Conservation (phyloP, 2,113 vertebrate species). For the Chaetorhynchus papuensis region DNA sequence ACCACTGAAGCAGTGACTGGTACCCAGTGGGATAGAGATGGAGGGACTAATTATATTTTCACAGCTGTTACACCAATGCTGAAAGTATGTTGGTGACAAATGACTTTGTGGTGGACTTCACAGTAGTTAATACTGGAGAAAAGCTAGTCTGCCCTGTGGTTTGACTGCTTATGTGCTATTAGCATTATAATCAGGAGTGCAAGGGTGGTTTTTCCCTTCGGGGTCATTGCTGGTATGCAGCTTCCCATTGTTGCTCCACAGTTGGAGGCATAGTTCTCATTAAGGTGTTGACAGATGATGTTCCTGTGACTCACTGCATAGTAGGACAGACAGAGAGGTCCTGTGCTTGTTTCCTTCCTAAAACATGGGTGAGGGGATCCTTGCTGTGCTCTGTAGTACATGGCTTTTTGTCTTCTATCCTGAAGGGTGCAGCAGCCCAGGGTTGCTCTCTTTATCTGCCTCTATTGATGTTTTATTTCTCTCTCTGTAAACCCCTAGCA, state of each 20-base stretch:
- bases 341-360: neutral
- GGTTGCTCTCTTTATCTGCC: neutral
- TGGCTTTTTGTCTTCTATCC: neutral
- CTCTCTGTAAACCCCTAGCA: neutral
- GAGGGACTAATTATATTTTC: conserved; percentile 57
- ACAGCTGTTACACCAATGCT: conserved; percentile 39
- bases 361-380: neutral
- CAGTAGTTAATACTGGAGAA: neutral
- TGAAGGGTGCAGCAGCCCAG: neutral
- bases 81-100: conserved; percentile 22
- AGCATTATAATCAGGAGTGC: neutral
- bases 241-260: conserved; percentile 5
- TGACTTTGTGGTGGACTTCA: conserved; percentile 23
- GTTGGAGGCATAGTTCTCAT: neutral
- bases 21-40: conserved; percentile 15
- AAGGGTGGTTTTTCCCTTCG: neutral
- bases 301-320: neutral
- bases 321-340: neutral
- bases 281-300: conserved; percentile 13
- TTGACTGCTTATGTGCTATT: conserved; percentile 19
- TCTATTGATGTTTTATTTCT: neutral
- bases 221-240: neutral
- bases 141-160: neutral
- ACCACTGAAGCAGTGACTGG: neutral
- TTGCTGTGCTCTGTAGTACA: neutral